Evolutionary conservation across 2,113 vertebrate species (phyloP), one percentile per base, ranked within the genome.

Genomic region (Pedetes capensis): DNA sequence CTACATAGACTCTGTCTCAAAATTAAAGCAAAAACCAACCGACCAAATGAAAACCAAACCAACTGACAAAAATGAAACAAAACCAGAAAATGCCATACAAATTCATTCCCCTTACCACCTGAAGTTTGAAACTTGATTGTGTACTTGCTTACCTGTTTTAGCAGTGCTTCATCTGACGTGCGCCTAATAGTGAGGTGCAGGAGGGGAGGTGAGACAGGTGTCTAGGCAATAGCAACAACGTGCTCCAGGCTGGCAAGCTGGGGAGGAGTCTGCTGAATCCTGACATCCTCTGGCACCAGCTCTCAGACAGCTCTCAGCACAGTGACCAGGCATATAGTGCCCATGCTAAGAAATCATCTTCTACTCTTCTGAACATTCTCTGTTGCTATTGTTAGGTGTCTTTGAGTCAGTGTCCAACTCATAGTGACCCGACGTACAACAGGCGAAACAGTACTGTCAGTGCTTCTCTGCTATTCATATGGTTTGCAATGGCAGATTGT

Each of bases 41-140:
- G n/a, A n/a, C n/a, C n/a, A n/a, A n/a, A n/a, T n/a, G n/a, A n/a
- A n/a, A n/a, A n/a, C n/a, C n/a, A n/a, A n/a, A n/a, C n/a, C n/a
- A n/a, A n/a, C n/a, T n/a, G n/a, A n/a, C n/a, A n/a, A n/a, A n/a
- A n/a, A n/a, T n/a, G n/a, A n/a, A 63, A 63, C 25, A 63, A 12
- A 63, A 63, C 8, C 61, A 63, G 61, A 27, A 63, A 63, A 51
- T 39, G n/a, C n/a, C n/a, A 17, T 22, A 53, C 6, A 91, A n/a
- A 59, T 74, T 69, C 8, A 25, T 32, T 69, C 27, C 34, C 20
- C 44, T 68, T 16, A 11, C 34, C 23, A 8, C 20, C 57, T 47
- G 44, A 79, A 75, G 39, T 75, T 34, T 16, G 80, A 51, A 69
- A 92, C 95, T 89, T 55, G 55, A 82, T 69, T 91, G n/a, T n/a